Evolutionary conservation across 2,797 vertebrate genomes (phyloP), one percentile per base, ranked within the genome.

Genomic region (Ceryle rudis): DNA sequence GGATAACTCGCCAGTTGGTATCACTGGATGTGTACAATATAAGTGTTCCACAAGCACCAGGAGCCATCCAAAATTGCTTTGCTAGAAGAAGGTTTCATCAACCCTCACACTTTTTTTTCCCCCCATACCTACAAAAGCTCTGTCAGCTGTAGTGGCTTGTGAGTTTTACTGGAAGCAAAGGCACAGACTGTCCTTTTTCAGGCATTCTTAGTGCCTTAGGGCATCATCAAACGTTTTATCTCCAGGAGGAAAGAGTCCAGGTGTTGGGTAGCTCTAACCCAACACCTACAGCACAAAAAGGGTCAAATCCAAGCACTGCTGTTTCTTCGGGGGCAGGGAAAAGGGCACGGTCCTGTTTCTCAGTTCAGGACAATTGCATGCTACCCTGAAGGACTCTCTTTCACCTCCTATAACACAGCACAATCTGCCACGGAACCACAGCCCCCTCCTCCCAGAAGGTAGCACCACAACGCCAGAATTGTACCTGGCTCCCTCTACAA

Each of bases 31-130:
- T 0, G 0, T 54, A 47, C 28, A 74, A 39, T 11, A 28, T 6
- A 77, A 81, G 5, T 9, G 8, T 42, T 49, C 35, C 61, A 47
- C 11, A 80, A 64, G 9, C 2, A 2, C 42, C 31, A 37, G 33
- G 10, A 83, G 21, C 20, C 46, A 90, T 23, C n/a, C 19, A 54
- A 82, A 77, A 60, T 3, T 29, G 4, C 35, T 89, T 81, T 57
- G 7, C 49, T 72, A 60, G 58, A 57, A 69, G 3, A 9, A 89
- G 81, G 10, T 65, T 89, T 58, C 17, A 41, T 35, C 51, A 64
- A 29, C 17, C 10, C 11, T 69, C 52, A 28, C 8, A 7, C 1
- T 5, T 1, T 12, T 72, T 1, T 9, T 5, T 10, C 20, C 20
- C 42, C 17, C 28, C 21, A 52, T 3, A 41, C 3, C 47, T 49